phyloP scores from a whole-genome alignment of 2,797 vertebrate genomes.

The Nannoperca obscura region DNA sequence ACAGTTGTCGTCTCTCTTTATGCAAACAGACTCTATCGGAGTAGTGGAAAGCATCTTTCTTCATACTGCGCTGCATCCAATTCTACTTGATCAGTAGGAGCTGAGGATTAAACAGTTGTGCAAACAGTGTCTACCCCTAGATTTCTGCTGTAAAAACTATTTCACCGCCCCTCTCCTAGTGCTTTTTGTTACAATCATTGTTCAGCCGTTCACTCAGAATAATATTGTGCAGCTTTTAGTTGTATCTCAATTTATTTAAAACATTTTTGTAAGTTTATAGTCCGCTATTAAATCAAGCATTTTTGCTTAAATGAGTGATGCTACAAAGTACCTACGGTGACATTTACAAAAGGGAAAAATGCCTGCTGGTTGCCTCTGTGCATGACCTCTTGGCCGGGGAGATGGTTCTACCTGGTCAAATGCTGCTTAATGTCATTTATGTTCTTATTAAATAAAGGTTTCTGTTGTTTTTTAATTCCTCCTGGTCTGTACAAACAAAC shows the following conservation, averaged over 20 bases:
- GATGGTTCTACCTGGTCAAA: conserved; percentile 66
- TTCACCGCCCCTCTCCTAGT: conserved; percentile 9
- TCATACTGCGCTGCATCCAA: conserved; percentile 6
- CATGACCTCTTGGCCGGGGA: conserved; percentile 81
- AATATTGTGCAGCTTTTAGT: conserved; percentile 58
- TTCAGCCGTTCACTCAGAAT: conserved; percentile 50
- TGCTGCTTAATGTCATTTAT: conserved; percentile 84
- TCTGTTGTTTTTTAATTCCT: conserved; percentile 50
- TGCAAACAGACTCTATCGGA: conserved; percentile 39
- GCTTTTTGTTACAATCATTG: conserved; percentile 43
- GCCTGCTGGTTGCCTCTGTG: conserved; percentile 85
- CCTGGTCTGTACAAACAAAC: conserved; percentile 49
- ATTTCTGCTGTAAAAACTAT: conserved; percentile 69
- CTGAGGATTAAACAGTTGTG: conserved; percentile 29
- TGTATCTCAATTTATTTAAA: conserved; percentile 27
- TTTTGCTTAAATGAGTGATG: conserved; percentile 68
- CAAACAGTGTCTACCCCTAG: conserved; percentile 22
- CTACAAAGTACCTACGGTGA: conserved; percentile 65
- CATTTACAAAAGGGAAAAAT: conserved; percentile 82
- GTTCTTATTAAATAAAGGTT: conserved; percentile 61
- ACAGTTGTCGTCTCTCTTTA: conserved; percentile 44
- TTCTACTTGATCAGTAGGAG: conserved; percentile 30
- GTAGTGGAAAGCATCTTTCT: conserved; percentile 18
- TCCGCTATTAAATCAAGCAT: conserved; percentile 67
- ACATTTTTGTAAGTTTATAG: conserved; percentile 42